Conservation (phyloP, 2,113 vertebrate genomes). For the Nyctereutes procyonoides region DNA sequence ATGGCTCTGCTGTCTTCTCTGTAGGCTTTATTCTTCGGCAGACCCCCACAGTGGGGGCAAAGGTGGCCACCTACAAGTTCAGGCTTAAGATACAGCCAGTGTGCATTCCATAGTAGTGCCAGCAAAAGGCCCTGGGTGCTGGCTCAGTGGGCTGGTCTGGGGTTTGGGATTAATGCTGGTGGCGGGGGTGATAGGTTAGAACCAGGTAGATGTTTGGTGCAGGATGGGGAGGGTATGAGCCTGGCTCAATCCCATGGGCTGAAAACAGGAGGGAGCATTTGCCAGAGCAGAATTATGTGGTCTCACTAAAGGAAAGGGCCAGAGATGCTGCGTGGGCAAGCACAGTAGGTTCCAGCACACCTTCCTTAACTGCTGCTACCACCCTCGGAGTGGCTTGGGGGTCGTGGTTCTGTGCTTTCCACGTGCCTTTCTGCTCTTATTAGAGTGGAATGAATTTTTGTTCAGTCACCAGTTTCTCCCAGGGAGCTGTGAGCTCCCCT, state of each 20-base stretch:
- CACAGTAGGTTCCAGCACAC: background rate
- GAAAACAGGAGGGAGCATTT: background rate
- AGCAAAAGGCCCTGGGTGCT: background rate
- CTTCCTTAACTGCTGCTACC: no score
- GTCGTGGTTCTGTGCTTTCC: accelerated
- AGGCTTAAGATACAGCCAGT: background rate
- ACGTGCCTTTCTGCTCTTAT: background rate
- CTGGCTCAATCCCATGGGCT: background rate
- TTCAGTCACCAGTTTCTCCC: background rate
- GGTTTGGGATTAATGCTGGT: background rate
- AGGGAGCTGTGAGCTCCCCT: background rate
- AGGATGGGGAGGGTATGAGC: background rate
- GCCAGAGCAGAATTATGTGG: background rate
- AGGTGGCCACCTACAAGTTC: background rate
- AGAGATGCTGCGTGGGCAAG: background rate
- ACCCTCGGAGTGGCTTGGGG: no score
- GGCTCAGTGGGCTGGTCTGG: background rate
- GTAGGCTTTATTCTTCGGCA: background rate
- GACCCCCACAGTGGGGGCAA: background rate
- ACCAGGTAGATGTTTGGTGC: background rate
- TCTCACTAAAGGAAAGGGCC: background rate
- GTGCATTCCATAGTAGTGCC: background rate
- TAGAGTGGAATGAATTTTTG: background rate
- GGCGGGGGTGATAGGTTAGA: background rate
- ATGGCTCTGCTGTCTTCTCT: background rate